Evolutionary conservation across 2,797 vertebrate species (phyloP).

Genomic region (Hippoglossus hippoglossus): DNA sequence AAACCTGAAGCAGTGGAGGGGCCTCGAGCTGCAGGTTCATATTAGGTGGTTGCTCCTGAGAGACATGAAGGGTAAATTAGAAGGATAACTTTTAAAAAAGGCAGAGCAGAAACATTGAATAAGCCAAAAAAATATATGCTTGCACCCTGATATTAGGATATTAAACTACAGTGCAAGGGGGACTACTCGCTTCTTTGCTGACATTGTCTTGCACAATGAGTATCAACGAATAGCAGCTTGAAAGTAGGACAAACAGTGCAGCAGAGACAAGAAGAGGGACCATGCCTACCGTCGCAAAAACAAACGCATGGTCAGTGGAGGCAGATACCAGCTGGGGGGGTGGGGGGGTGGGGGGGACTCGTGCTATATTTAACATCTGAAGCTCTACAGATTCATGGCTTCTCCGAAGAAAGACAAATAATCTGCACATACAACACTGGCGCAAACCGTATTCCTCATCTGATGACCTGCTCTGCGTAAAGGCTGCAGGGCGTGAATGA

Average conservation of each 20-base stretch:
- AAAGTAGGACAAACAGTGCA: slow-evolving; percentile 67
- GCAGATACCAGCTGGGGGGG: slow-evolving; percentile 42
- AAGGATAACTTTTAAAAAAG: too few species aligned
- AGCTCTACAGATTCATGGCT: slow-evolving; percentile 28
- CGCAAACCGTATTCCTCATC: neutral
- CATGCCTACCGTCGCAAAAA: slow-evolving; percentile 35
- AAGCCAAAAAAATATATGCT: too few species aligned
- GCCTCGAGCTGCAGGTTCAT: too few species aligned
- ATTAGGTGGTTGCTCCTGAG: too few species aligned
- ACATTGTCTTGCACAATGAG: too few species aligned
- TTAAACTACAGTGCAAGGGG: too few species aligned
- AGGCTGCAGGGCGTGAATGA: slow-evolving; percentile 64
- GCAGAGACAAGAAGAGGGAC: slow-evolving; percentile 25
- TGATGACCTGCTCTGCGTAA: slow-evolving; percentile 34
- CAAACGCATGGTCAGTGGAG: slow-evolving; percentile 60
- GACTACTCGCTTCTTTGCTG: too few species aligned
- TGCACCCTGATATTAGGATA: too few species aligned
- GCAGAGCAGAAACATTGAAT: too few species aligned
- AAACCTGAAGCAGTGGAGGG: too few species aligned
- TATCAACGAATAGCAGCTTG: slow-evolving; percentile 32
- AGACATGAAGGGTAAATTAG: too few species aligned
- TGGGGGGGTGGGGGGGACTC: slow-evolving; percentile 14
- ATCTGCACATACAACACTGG: slow-evolving; percentile 4
- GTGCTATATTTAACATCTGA: slow-evolving; percentile 66
- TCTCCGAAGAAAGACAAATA: neutral